phyloP scores from a whole-genome alignment of 2,113 vertebrate genomes.

The Trachemys scripta region DNA sequence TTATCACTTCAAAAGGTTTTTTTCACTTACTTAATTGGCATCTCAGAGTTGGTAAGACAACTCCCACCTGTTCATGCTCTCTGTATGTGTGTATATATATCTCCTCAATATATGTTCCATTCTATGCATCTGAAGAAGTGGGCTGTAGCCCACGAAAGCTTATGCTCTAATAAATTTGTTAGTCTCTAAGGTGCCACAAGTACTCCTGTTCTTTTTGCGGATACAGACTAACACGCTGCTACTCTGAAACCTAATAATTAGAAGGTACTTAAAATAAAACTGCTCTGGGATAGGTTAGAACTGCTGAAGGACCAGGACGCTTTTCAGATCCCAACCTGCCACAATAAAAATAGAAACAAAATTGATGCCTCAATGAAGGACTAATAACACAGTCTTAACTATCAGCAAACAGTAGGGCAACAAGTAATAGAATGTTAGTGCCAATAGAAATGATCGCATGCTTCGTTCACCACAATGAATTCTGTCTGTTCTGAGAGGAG shows the following conservation, averaged over 20 bases:
- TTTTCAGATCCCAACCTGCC: fast-evolving
- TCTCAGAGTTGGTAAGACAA: too few species aligned
- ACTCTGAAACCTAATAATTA: not conserved
- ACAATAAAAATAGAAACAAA: not conserved
- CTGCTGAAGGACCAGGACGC: not conserved
- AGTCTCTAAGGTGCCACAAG: too few species aligned
- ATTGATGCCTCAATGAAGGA: not conserved
- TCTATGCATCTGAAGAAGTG: too few species aligned
- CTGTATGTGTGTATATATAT: too few species aligned
- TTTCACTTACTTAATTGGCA: too few species aligned
- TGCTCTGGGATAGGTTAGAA: not conserved
- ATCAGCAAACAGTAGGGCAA: not conserved
- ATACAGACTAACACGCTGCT: too few species aligned
- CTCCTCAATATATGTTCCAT: too few species aligned
- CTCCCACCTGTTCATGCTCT: too few species aligned
- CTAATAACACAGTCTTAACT: not conserved
- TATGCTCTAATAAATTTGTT: too few species aligned
- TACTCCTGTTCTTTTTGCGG: too few species aligned
- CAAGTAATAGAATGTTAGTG: not conserved
- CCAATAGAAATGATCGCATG: not conserved
- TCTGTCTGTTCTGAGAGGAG: not conserved
- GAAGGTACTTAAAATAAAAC: not conserved
- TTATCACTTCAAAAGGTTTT: too few species aligned
- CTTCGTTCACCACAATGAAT: not conserved
- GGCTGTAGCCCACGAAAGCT: too few species aligned